Evolutionary conservation across 2,888 invertebrate species (phyloP), one percentile per base, ranked within the genome.

Genomic region (Pyrochroa serraticornis): DNA sequence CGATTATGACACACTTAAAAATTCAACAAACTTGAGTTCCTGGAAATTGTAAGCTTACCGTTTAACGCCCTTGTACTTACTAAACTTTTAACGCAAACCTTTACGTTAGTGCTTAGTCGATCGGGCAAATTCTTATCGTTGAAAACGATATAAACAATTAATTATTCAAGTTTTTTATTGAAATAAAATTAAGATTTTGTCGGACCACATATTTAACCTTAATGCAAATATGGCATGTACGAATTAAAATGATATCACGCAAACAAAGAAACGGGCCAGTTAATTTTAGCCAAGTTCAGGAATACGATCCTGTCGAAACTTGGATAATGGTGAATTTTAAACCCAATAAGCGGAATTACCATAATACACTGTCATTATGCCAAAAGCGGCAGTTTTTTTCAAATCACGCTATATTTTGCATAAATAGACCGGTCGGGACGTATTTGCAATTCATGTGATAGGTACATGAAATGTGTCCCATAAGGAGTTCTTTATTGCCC

Each of bases 221-320:
- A 55, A 55, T 55, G 41, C 37, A 55, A 43, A 55, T 55, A 55
- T 55, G 35, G 55, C 55, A 55, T 55, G 55, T 48, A 22, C 22
- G 22, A 22, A 22, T 22, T 22, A 22, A 22, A 43, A 52, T 52
- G 52, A 52, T 45, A 34, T 45, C 52, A 52, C 52, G 52, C 52
- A 45, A 52, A 9, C 9, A 9, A 37, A 52, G 31, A 37, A 38
- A 44, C 22, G 37, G 38, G 13, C 39, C 3, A 3, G 12, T 37
- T 52, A 52, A 52, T 44, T 52, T 52, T 52, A 52, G 52, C 44
- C n/a, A 12, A 41, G 36, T 49, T 39, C 14, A 36, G 14, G n/a
- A 33, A 38, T 46, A 36, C n/a, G 46, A 9, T 34, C 14, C 9
- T 34, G 41, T 35, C 43, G 41, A 13, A 30, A 43, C 34, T 41